These are phyloP conservation scores for Drosophila ficusphila DNA, from an alignment of 1,140 invertebrate species.

Conservation along the genomic window DNA sequence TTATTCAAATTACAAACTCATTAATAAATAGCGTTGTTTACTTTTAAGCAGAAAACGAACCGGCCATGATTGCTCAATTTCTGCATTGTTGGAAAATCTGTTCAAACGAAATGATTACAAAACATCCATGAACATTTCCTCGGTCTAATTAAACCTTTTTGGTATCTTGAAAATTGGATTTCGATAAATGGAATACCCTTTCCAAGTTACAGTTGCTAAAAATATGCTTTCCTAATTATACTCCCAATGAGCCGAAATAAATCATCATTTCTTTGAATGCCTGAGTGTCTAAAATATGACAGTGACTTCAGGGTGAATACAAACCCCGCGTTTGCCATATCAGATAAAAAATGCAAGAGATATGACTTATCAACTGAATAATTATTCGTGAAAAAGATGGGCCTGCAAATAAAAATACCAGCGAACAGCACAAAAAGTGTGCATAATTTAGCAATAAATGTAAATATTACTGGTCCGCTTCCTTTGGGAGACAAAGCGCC, in stretches of 20 bases:
- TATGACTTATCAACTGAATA: slow-evolving; percentile 35
- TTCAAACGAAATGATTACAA: neutral
- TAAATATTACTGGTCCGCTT: slow-evolving; percentile 81
- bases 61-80: slow-evolving; percentile 38
- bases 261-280: too few relatives aligned
- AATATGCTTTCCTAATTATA: too few relatives aligned
- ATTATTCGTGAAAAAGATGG: slow-evolving; percentile 42
- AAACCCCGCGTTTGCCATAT: neutral
- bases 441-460: slow-evolving; percentile 82
- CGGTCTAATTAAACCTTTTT: too few relatives aligned
- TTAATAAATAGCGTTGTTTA: slow-evolving; percentile 51
- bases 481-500: slow-evolving; percentile 77
- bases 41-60: neutral
- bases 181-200: too few relatives aligned
- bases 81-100: neutral
- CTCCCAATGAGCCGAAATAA: too few relatives aligned
- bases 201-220: too few relatives aligned
- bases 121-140: too few relatives aligned
- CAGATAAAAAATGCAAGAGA: slow-evolving; percentile 6
- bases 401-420: slow-evolving; percentile 48
- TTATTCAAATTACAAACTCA: slow-evolving; percentile 66
- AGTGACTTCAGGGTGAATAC: neutral
- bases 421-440: slow-evolving; percentile 57
- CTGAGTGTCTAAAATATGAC: neutral
- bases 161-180: too few relatives aligned